phyloP scores from a whole-genome alignment of 1,140 invertebrate genomes.

The Oncopeltus fasciatus region DNA sequence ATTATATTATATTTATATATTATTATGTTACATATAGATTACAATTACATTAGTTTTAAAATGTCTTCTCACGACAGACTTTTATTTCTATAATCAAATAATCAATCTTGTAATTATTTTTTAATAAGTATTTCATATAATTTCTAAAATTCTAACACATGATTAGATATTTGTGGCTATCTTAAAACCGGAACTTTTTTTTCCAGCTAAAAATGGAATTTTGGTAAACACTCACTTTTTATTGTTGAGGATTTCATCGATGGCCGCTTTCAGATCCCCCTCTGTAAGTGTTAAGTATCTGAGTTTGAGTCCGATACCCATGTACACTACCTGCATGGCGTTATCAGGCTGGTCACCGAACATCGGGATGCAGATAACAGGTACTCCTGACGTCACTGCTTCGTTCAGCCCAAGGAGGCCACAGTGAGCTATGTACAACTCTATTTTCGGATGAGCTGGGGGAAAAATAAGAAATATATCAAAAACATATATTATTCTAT shows the following conservation, averaged over 20 bases:
- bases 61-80: no score
- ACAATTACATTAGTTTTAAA: no score
- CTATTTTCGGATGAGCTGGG: slow-evolving; percentile 32
- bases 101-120: no score
- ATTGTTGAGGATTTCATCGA: background rate
- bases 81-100: no score
- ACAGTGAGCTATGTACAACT: slow-evolving; percentile 35
- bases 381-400: slow-evolving; percentile 35
- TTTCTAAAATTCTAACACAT: slow-evolving; percentile 30
- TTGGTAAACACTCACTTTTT: slow-evolving; percentile 22
- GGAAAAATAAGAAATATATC: background rate
- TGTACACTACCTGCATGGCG: slow-evolving; percentile 30
- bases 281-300: background rate
- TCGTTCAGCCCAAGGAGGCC: slow-evolving; percentile 36
- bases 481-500: background rate
- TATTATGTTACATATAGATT: no score
- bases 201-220: no score
- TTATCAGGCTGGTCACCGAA: slow-evolving; percentile 32
- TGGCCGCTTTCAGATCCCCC: background rate
- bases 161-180: no score
- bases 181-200: no score
- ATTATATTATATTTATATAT: no score
- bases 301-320: slow-evolving; percentile 28
- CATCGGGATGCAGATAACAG: slow-evolving; percentile 35
- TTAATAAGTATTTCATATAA: slow-evolving; percentile 28